phyloP scores from a whole-genome alignment of 2,113 vertebrate genomes.

The Nothoprocta perdicaria region DNA sequence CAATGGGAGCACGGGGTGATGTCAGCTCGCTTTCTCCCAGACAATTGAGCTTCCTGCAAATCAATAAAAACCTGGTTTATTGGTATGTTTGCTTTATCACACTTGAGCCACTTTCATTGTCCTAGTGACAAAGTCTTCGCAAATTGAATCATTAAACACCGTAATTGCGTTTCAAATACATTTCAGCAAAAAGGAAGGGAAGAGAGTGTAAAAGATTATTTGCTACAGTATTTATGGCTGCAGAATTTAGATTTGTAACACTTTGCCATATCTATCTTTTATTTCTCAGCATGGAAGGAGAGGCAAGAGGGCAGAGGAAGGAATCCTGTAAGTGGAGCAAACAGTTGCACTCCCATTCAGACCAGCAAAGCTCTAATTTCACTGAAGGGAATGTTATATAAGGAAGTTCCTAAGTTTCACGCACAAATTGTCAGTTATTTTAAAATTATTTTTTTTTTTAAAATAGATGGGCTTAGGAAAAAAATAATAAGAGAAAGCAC shows the following conservation, averaged over 20 bases:
- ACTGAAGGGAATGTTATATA: slow-evolving; percentile 50
- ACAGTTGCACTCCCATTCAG: slow-evolving; percentile 23
- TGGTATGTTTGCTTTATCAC: slow-evolving; percentile 57
- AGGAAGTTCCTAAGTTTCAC: slow-evolving; percentile 54
- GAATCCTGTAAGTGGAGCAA: slow-evolving; percentile 27
- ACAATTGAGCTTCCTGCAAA: slow-evolving; percentile 69
- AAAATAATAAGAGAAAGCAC: not conserved
- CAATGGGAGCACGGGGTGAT: slow-evolving; percentile 54
- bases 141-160: slow-evolving; percentile 64
- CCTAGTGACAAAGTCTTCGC: slow-evolving; percentile 39
- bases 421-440: slow-evolving; percentile 59
- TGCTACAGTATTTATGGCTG: slow-evolving; percentile 25
- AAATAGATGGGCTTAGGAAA: slow-evolving; percentile 48
- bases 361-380: slow-evolving; percentile 44
- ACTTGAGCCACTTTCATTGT: slow-evolving; percentile 51
- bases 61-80: slow-evolving; percentile 74
- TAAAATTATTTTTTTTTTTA: slow-evolving; percentile 58
- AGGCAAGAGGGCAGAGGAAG: not conserved
- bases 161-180: slow-evolving; percentile 62
- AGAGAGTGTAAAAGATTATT: slow-evolving; percentile 14
- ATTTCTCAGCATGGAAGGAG: not conserved
- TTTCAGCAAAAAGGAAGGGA: slow-evolving; percentile 34
- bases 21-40: slow-evolving; percentile 60
- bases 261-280: not conserved
- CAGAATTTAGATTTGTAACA: slow-evolving; percentile 33